Conservation (phyloP, 2,797 vertebrate genomes). For the Micrastur ruficollis region DNA sequence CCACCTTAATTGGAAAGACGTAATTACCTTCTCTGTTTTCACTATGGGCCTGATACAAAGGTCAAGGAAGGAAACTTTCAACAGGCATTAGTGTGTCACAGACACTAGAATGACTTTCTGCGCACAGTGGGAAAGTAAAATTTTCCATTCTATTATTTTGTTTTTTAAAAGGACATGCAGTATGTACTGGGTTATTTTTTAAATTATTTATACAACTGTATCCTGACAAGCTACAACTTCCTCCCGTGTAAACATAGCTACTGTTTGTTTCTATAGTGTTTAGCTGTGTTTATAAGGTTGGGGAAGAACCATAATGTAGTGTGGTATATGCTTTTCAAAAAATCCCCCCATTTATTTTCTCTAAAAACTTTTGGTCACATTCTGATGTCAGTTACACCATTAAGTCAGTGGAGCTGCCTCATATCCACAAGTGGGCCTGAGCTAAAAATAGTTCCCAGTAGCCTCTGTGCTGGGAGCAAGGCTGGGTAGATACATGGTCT, state of each 20-base stretch:
- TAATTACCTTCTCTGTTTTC: not conserved
- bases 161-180: not conserved
- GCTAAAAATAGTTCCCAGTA: not conserved
- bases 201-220: slow-evolving; percentile 69
- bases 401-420: not conserved
- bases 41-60: not conserved
- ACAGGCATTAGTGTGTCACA: not conserved
- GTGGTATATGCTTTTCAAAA: not conserved
- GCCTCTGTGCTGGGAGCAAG: not conserved
- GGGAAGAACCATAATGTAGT: not conserved
- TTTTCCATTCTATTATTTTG: slow-evolving; percentile 48
- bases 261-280: slow-evolving; percentile 43
- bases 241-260: slow-evolving; percentile 64
- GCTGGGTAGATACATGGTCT: not conserved
- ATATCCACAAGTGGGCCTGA: not conserved
- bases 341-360: not conserved
- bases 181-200: not conserved
- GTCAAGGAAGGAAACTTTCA: not conserved
- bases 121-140: not conserved
- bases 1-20: not conserved
- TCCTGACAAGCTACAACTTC: slow-evolving; percentile 71
- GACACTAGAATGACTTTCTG: not conserved
- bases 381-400: not conserved
- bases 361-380: not conserved
- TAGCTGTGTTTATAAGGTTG: slow-evolving; percentile 39